Conservation (phyloP, 92 coral and sea anemone genomes). For the Bergia sp. region DNA sequence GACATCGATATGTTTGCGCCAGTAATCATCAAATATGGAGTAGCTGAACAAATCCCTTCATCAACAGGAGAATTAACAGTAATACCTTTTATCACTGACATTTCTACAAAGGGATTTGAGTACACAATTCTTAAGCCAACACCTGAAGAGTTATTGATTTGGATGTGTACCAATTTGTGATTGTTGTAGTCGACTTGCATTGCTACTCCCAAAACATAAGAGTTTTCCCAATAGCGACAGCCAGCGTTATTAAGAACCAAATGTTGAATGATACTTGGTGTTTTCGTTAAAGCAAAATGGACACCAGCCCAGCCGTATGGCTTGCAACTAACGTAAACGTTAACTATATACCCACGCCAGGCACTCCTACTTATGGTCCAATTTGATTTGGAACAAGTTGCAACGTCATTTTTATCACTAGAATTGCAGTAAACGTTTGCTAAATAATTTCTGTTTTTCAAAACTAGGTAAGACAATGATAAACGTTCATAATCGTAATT, state of each 20-base stretch:
- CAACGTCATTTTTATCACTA: too few species aligned
- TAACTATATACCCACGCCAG: constrained; percentile 33
- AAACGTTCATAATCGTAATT: constrained; percentile 8
- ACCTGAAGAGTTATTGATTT: constrained; percentile 37
- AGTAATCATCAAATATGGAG: too few species aligned
- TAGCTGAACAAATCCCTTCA: too few species aligned
- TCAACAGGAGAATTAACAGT: too few species aligned
- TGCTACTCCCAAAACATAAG: constrained; percentile 39
- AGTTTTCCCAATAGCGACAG: constrained; percentile 45
- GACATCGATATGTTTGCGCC: too few species aligned
- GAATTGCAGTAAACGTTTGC: constrained; percentile 39
- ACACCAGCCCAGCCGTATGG: constrained; percentile 60
- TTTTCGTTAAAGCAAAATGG: constrained; percentile 46
- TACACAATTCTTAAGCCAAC: constrained; percentile 55
- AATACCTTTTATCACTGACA: background rate
- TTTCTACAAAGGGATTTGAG: constrained; percentile 40
- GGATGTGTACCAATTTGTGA: constrained; percentile 41
- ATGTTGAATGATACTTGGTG: constrained; percentile 33
- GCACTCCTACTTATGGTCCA: constrained; percentile 13
- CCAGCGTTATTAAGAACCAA: constrained; percentile 54
- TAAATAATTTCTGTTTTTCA: constrained; percentile 2
- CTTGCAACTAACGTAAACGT: constrained; percentile 36
- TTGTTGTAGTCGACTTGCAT: constrained; percentile 49
- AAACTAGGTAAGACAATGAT: background rate
- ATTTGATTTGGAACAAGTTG: background rate